Evolutionary conservation across 2,797 vertebrate genomes (phyloP).

Genomic region (Sandelia bainsii): DNA sequence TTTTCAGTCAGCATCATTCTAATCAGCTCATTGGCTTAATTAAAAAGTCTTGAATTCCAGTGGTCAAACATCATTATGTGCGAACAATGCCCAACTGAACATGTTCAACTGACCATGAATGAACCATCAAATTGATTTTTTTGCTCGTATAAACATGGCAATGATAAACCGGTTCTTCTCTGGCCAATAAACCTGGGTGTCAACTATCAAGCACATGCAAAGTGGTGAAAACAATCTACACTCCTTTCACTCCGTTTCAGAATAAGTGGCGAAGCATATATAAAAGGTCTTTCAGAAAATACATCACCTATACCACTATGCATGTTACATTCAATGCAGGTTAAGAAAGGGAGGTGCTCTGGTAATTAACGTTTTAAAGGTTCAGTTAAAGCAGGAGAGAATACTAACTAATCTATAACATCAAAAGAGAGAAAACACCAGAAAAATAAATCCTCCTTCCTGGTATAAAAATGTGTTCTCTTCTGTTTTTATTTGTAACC

Average conservation of each 20-base stretch:
- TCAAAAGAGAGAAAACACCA: neutral
- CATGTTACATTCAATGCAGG: neutral
- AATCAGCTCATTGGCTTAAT: slow-evolving; percentile 74
- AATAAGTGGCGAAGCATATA: neutral
- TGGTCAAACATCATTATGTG: slow-evolving; percentile 65
- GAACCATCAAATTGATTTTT: slow-evolving; percentile 63
- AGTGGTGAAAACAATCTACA: slow-evolving; percentile 10
- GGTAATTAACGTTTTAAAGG: neutral
- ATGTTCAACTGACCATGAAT: slow-evolving; percentile 63
- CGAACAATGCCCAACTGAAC: slow-evolving; percentile 49
- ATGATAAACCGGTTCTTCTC: slow-evolving; percentile 47
- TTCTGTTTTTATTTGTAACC: neutral
- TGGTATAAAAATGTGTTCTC: rapidly evolving
- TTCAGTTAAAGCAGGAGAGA: neutral
- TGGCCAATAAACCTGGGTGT: slow-evolving; percentile 49
- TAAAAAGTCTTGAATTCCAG: slow-evolving; percentile 52
- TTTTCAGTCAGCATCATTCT: slow-evolving; percentile 66
- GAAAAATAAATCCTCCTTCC: neutral
- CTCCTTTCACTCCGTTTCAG: neutral
- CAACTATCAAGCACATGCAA: slow-evolving; percentile 21
- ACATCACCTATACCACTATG: neutral
- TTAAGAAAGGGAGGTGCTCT: neutral
- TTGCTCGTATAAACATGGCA: slow-evolving; percentile 43
- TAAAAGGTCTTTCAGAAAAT: neutral
- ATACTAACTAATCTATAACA: neutral